Conservation (phyloP, 2,113 vertebrate species). For the Lepisosteus oculatus region DNA sequence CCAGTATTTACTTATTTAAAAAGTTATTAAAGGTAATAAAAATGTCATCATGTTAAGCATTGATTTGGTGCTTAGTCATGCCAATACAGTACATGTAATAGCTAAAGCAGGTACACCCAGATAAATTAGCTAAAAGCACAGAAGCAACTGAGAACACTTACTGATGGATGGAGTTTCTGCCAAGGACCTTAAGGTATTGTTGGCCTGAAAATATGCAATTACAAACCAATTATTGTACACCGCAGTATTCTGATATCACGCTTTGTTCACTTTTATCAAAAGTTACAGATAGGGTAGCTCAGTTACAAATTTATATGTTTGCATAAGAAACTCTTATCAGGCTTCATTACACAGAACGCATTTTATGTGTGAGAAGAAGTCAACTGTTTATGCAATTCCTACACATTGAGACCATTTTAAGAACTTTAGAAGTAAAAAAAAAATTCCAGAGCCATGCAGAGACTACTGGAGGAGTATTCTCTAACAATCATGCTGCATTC, state of each 20-base stretch:
- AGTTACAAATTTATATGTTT: slow-evolving; percentile 14
- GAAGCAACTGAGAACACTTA: slow-evolving; percentile 5
- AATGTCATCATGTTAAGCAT: slow-evolving; percentile 42
- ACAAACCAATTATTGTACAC: slow-evolving; percentile 20
- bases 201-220: slow-evolving; percentile 8
- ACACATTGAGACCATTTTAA: no score
- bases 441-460: neutral
- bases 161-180: slow-evolving; percentile 1
- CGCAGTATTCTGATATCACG: slow-evolving; percentile 17
- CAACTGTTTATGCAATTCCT: slow-evolving; percentile 15
- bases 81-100: neutral
- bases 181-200: slow-evolving; percentile 8
- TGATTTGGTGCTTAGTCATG: slow-evolving; percentile 41
- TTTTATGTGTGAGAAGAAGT: neutral
- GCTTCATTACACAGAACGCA: slow-evolving; percentile 6
- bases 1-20: slow-evolving; percentile 29
- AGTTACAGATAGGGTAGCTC: slow-evolving; percentile 15
- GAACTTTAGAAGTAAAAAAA: neutral
- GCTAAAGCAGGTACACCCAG: slow-evolving; percentile 41
- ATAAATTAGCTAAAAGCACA: slow-evolving; percentile 31
- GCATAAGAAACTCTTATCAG: slow-evolving; percentile 28
- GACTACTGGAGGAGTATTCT: neutral
- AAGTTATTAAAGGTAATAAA: slow-evolving; percentile 39
- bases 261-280: slow-evolving; percentile 9
- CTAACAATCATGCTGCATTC: neutral